Percentiles rank a stretch among this genome's conserved stretches.
Conservation (phyloP, 2,888 invertebrate genomes). For the Lumbricus terrestris region DNA sequence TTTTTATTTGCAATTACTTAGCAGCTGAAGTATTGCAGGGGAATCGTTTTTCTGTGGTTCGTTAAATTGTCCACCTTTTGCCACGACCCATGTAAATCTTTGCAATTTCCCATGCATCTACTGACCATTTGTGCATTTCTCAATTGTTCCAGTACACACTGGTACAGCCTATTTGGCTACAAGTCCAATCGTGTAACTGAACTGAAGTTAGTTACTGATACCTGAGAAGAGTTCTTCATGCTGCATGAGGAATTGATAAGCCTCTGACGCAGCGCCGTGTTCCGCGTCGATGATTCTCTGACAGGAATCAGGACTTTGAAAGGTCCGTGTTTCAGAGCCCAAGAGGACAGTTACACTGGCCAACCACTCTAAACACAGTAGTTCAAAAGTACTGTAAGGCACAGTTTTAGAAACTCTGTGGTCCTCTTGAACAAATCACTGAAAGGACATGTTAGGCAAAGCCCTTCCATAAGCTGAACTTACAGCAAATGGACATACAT, state of each 20-base stretch:
- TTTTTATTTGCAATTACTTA: no score
- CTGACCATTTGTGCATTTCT: not conserved
- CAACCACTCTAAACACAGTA: not conserved
- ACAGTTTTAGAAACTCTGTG: not conserved
- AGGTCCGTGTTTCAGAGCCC: slow-evolving; percentile 3
- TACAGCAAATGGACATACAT: no score
- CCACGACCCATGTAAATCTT: not conserved
- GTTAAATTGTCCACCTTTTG: not conserved
- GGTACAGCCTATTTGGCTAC: not conserved
- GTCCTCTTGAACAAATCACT: not conserved
- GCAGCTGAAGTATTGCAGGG: no score
- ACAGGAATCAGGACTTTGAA: slow-evolving; percentile 3
- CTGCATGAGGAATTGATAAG: not conserved
- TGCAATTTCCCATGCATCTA: not conserved
- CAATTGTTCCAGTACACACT: not conserved
- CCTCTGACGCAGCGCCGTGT: not conserved
- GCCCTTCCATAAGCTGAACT: no score
- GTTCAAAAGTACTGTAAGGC: not conserved
- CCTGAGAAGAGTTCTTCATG: not conserved
- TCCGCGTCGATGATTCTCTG: not conserved
- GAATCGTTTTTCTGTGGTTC: not conserved
- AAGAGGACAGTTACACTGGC: not conserved
- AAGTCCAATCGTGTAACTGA: not conserved
- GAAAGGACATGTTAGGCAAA: no score
- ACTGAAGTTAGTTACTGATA: not conserved